Conservation (phyloP, 2,797 vertebrate genomes). For the Thripadectes ignobilis region DNA sequence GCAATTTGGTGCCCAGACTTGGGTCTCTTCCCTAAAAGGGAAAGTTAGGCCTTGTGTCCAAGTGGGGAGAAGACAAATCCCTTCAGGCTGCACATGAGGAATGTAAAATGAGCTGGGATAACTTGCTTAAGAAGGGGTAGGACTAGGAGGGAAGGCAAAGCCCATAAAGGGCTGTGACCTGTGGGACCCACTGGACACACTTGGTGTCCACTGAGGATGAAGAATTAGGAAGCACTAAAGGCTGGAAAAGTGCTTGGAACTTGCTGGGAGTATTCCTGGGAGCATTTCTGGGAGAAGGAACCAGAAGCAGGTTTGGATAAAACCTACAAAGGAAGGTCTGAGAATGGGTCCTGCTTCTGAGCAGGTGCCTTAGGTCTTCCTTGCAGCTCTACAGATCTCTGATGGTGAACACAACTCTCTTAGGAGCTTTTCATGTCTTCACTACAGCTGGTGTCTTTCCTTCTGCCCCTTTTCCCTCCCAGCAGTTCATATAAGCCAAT, state of each 20-base stretch:
- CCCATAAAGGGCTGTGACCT: accelerated
- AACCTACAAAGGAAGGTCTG: not conserved
- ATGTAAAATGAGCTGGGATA: not conserved
- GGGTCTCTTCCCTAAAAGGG: not conserved
- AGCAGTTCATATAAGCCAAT: not conserved
- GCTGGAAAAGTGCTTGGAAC: not conserved
- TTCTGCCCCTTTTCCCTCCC: not conserved
- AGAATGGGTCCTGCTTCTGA: not conserved
- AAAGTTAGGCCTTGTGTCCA: not conserved
- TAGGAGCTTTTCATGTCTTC: not conserved
- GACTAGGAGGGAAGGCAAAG: not conserved
- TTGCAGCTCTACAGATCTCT: not conserved
- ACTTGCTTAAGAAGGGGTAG: not conserved
- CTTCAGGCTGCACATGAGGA: not conserved
- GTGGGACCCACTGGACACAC: not conserved
- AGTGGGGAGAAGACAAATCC: not conserved
- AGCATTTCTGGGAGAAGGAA: not conserved
- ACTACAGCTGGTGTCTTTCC: not conserved
- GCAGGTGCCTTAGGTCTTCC: not conserved
- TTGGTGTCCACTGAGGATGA: not conserved
- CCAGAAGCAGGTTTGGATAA: not conserved
- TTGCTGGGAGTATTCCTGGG: not conserved
- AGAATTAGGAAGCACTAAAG: not conserved
- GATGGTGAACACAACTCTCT: accelerated
- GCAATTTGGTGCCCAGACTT: not conserved